Percentiles rank a stretch among this genome's conserved stretches.
These are phyloP conservation scores for Lipophrys pholis DNA, from an alignment of 2,113 vertebrate genomes.

Conservation along the genomic window DNA sequence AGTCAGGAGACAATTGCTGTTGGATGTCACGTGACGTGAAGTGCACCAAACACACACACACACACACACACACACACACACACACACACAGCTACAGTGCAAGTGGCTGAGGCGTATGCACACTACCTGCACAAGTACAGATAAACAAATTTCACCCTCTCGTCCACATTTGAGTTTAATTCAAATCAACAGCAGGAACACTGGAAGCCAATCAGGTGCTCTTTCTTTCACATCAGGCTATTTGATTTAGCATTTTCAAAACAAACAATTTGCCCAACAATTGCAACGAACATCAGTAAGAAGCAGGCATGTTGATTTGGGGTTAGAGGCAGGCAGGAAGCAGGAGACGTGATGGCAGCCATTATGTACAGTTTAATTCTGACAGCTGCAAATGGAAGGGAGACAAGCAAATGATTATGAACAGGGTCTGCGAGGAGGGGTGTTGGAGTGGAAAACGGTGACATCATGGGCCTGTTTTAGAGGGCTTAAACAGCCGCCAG, in stretches of 20 bases:
- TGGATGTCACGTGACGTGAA: conserved; percentile 21
- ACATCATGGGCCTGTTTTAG: conserved; percentile 66
- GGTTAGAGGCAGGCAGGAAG: conserved; percentile 74
- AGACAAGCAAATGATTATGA: conserved; percentile 78
- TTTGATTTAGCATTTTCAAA: conserved; percentile 75
- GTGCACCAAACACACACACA: conserved; percentile 9
- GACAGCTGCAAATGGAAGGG: conserved; percentile 77
- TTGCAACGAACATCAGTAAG: conserved; percentile 63
- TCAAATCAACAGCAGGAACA: conserved; percentile 66
- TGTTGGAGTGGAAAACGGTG: conserved; percentile 58
- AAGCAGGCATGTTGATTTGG: conserved; percentile 75
- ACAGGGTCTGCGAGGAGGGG: conserved; percentile 33
- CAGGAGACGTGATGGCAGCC: conserved; percentile 71
- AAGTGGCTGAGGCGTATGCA: background rate
- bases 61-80: background rate
- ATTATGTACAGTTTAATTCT: conserved; percentile 79
- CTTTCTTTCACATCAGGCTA: conserved; percentile 56
- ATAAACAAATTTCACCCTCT: conserved; percentile 19
- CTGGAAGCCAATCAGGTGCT: conserved; percentile 71
- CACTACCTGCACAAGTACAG: conserved; percentile 22
- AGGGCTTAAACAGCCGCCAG: conserved; percentile 55
- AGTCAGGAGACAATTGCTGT: conserved; percentile 23
- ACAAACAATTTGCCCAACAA: conserved; percentile 78
- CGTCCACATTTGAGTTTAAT: conserved; percentile 69
- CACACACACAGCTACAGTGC: conserved; percentile 8